Percentiles rank a stretch among this genome's conserved stretches.
Evolutionary conservation across 2,797 vertebrate species (phyloP).

Genomic region (Iguana delicatissima): DNA sequence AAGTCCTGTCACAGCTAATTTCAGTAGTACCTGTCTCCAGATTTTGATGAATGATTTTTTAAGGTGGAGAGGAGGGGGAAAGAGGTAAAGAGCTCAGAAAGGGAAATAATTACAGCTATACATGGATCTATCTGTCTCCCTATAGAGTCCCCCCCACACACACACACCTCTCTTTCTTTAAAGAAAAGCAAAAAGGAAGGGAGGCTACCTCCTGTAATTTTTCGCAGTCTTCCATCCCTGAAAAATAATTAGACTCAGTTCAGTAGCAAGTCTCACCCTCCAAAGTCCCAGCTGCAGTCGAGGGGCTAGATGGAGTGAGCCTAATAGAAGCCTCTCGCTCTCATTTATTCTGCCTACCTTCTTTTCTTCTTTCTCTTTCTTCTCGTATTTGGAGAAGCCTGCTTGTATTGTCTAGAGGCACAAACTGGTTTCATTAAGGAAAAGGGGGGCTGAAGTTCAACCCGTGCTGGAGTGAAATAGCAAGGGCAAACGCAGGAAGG

Average conservation of each 20-base stretch:
- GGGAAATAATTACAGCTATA: conserved; percentile 72
- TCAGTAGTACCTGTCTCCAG: conserved; percentile 71
- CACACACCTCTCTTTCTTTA: neutral
- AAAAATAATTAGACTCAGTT: conserved; percentile 62
- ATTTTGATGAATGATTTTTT: conserved; percentile 47
- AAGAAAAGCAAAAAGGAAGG: conserved; percentile 40
- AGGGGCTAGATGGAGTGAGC: conserved; percentile 55
- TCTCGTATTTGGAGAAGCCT: conserved; percentile 63
- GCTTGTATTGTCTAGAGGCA: conserved; percentile 60
- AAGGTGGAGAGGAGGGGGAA: neutral
- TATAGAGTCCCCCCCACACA: neutral
- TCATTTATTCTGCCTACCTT: conserved; percentile 66
- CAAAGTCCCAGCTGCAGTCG: conserved; percentile 55
- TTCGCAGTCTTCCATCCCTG: conserved; percentile 50
- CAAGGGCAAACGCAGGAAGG: neutral
- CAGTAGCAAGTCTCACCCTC: conserved; percentile 27
- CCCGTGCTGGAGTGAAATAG: conserved; percentile 28
- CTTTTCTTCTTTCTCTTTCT: conserved; percentile 49
- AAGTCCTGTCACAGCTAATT: conserved; percentile 73
- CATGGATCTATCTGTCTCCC: conserved; percentile 52
- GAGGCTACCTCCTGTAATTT: conserved; percentile 65
- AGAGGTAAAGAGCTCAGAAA: conserved; percentile 65
- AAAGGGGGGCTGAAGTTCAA: conserved; percentile 38
- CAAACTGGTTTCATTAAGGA: conserved; percentile 61
- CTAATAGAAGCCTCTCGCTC: conserved; percentile 52